Evolutionary conservation across 2,888 invertebrate genomes (phyloP).

Genomic region (Cephus nigrinus): DNA sequence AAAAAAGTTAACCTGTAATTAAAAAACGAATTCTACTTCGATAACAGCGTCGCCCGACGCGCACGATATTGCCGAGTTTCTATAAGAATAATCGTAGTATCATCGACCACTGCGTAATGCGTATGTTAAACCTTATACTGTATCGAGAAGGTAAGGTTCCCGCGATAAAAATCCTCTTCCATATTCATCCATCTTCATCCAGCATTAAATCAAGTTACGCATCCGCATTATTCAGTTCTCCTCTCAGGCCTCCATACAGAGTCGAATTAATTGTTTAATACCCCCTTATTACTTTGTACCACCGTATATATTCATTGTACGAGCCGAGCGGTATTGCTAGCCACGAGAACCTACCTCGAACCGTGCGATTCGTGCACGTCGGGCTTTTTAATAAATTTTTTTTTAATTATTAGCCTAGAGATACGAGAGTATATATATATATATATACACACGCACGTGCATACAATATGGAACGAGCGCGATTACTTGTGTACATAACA

Average conservation of each 20-base stretch:
- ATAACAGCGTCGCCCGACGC: not conserved
- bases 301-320: not conserved
- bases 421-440: not conserved
- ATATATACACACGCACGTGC: not conserved
- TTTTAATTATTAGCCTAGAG: not conserved
- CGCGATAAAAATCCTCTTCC: not conserved
- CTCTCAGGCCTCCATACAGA: not conserved
- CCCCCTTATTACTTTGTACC: not conserved
- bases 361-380: not conserved
- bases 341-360: not conserved
- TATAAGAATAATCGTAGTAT: not conserved
- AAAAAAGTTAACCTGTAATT: not conserved
- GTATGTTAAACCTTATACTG: not conserved
- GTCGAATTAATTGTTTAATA: not conserved
- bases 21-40: not conserved
- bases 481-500: slow-evolving; percentile 27
- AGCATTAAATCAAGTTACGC: not conserved
- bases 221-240: not conserved
- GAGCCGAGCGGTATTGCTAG: not conserved
- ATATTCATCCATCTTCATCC: not conserved
- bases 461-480: not conserved
- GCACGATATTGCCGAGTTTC: not conserved
- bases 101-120: not conserved
- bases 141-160: not conserved
- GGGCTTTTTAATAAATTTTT: not conserved